phyloP scores from a whole-genome alignment of 1,140 invertebrate genomes.

The Araneus ventricosus region DNA sequence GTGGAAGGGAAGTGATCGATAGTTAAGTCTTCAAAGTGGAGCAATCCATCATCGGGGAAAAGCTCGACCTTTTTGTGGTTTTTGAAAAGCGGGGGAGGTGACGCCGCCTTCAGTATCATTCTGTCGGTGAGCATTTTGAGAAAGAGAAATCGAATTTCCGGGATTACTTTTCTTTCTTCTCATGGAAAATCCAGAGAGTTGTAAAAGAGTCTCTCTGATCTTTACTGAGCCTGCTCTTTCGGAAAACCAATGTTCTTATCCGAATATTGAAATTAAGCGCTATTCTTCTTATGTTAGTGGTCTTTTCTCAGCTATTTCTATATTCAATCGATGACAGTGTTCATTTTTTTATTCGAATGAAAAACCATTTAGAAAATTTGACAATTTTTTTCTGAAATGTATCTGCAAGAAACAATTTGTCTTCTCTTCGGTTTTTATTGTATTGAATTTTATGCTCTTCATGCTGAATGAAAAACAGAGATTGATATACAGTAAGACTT shows the following conservation, averaged over 20 bases:
- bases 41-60: constrained; percentile 30
- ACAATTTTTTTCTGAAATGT: too few species aligned
- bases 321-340: too few species aligned
- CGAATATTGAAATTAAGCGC: constrained; percentile 13
- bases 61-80: constrained; percentile 21
- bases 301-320: too few species aligned
- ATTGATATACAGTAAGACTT: too few species aligned
- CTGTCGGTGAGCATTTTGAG: constrained; percentile 2
- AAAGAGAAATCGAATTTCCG: constrained; percentile 30
- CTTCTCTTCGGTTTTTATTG: too few species aligned
- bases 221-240: background rate
- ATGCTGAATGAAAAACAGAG: too few species aligned
- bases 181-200: background rate
- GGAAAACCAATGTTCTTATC: constrained; percentile 21
- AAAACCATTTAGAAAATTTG: too few species aligned
- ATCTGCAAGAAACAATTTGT: too few species aligned
- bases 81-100: background rate
- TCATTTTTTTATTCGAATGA: too few species aligned
- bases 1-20: constrained; percentile 33
- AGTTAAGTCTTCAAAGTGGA: constrained; percentile 23
- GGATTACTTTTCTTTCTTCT: background rate
- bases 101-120: constrained; percentile 16
- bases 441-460: too few species aligned
- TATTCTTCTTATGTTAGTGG: background rate
- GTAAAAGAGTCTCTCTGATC: background rate